A percentile compares a stretch with the other conserved stretches of the same genome.
Evolutionary conservation across 1,140 invertebrate species (phyloP).

Genomic region (Spodoptera frugiperda): DNA sequence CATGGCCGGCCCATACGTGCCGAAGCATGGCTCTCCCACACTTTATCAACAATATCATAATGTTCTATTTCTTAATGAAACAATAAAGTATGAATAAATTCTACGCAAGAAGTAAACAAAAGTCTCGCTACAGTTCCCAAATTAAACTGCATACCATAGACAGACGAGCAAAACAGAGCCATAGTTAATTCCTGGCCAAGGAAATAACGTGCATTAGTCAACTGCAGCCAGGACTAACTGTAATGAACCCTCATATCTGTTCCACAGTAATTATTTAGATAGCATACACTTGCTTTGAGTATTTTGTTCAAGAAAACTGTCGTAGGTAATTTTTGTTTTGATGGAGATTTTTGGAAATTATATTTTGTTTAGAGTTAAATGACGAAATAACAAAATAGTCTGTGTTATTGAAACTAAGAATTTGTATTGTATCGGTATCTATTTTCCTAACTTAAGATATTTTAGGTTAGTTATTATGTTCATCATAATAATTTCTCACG

Average conservation of each 20-base stretch:
- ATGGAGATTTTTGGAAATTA: too few relatives aligned
- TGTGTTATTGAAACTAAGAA: too few relatives aligned
- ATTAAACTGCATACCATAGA: slow-evolving; percentile 46
- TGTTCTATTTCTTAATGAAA: too few relatives aligned
- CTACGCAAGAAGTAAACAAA: background rate
- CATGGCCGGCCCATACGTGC: too few relatives aligned
- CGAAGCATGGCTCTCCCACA: too few relatives aligned
- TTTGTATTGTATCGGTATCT: too few relatives aligned
- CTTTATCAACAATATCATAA: background rate
- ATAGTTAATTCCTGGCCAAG: slow-evolving; percentile 72
- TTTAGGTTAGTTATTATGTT: too few relatives aligned
- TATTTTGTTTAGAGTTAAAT: too few relatives aligned
- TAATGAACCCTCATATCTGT: slow-evolving; percentile 61
- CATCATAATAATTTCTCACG: too few relatives aligned
- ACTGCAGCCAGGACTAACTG: slow-evolving; percentile 56
- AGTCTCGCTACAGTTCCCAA: slow-evolving; percentile 34
- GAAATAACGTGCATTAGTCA: slow-evolving; percentile 78
- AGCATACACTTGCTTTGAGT: background rate
- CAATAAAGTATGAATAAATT: too few relatives aligned
- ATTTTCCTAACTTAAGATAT: too few relatives aligned
- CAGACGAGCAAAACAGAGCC: slow-evolving; percentile 65
- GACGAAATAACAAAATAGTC: too few relatives aligned
- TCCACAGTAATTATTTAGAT: slow-evolving; percentile 53
- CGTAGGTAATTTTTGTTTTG: background rate
- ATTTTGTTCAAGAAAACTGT: background rate